Evolutionary conservation across 2,797 vertebrate genomes (phyloP).

Genomic region (Anguilla marmorata): DNA sequence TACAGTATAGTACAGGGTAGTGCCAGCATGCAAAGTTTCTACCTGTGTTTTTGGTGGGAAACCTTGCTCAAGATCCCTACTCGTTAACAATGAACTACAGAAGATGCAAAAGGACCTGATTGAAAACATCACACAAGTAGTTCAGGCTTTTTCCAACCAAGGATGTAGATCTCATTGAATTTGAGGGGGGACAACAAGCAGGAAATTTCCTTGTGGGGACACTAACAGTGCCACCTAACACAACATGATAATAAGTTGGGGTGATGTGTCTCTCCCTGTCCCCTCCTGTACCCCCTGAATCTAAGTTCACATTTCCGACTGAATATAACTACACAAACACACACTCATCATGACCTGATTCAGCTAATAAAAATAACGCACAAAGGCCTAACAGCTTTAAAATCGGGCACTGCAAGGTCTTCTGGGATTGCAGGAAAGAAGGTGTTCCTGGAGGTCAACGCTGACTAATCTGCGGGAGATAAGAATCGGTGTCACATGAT

Average conservation of each 20-base stretch:
- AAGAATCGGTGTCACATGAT: slow-evolving; percentile 51
- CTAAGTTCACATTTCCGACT: not conserved
- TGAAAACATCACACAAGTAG: slow-evolving; percentile 12
- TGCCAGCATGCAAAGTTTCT: not conserved
- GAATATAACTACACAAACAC: slow-evolving; percentile 10
- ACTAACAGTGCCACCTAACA: too few species aligned
- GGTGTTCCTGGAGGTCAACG: slow-evolving; percentile 48
- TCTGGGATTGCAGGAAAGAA: slow-evolving; percentile 8
- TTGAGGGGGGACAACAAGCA: too few species aligned
- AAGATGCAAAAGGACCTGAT: slow-evolving; percentile 25
- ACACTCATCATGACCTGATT: slow-evolving; percentile 22
- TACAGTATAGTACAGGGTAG: not conserved
- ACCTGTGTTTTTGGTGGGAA: not conserved
- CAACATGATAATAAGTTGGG: too few species aligned
- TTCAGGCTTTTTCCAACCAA: too few species aligned
- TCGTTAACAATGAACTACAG: not conserved
- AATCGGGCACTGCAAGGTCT: slow-evolving; percentile 41
- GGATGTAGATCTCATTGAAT: too few species aligned
- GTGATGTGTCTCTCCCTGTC: too few species aligned
- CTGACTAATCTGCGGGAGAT: slow-evolving; percentile 57
- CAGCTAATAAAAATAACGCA: not conserved
- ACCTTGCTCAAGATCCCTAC: not conserved
- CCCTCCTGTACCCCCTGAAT: too few species aligned
- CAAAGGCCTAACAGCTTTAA: slow-evolving; percentile 26
- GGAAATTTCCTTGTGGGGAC: too few species aligned